Percentiles rank a stretch among this genome's conserved stretches.
phyloP scores from a whole-genome alignment of 2,888 invertebrate genomes.

The Meteorus cinctellus region DNA sequence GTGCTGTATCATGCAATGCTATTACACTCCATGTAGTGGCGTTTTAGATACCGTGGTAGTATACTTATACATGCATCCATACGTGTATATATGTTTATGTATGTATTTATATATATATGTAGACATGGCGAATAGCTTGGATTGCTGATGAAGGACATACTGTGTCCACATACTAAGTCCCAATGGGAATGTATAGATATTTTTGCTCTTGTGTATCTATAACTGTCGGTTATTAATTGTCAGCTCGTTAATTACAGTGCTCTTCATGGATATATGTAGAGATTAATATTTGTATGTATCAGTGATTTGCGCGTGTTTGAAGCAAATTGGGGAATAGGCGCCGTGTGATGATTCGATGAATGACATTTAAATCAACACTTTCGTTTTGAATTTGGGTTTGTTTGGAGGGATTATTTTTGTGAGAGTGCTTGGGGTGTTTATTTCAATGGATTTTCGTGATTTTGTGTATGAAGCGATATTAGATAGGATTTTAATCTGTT shows the following conservation, averaged over 20 bases:
- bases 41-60: constrained; percentile 55
- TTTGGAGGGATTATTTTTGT: too few species aligned
- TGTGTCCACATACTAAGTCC: constrained; percentile 12
- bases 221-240: constrained; percentile 59
- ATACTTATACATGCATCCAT: constrained; percentile 23
- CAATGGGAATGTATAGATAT: not conserved
- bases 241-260: constrained; percentile 61
- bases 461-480: too few species aligned
- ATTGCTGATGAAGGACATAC: constrained; percentile 4
- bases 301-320: not conserved
- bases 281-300: too few species aligned
- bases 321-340: constrained; percentile 28
- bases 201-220: constrained; percentile 40
- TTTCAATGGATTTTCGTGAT: too few species aligned
- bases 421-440: too few species aligned
- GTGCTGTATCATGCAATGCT: constrained; percentile 66
- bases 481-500: too few species aligned
- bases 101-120: not conserved
- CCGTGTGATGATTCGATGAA: constrained; percentile 36
- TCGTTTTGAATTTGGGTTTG: too few species aligned
- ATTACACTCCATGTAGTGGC: constrained; percentile 62
- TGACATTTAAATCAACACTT: not conserved
- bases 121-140: constrained; percentile 20
- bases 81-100: not conserved
- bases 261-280: not conserved